Evolutionary conservation across 2,888 invertebrate species (phyloP).

Genomic region (Germaria angustata): DNA sequence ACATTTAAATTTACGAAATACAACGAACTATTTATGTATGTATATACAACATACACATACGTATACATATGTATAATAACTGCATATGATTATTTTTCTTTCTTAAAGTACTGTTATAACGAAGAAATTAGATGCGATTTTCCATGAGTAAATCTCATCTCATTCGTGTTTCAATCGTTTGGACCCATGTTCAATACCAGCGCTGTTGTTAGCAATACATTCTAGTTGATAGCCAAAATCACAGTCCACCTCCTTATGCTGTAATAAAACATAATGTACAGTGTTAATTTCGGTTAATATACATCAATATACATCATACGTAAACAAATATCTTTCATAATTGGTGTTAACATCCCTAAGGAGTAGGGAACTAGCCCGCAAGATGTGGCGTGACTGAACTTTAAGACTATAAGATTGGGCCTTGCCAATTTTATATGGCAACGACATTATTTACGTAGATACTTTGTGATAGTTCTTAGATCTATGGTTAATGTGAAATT

Average conservation of each 20-base stretch:
- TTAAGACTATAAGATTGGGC: no score
- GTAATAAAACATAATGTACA: background rate
- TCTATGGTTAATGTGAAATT: conserved; percentile 31
- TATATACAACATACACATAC: background rate
- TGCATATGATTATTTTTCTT: background rate
- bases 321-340: no score
- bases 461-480: no score
- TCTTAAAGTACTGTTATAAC: background rate
- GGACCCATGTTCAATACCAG: conserved; percentile 58
- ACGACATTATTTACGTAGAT: no score
- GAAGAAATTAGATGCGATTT: background rate
- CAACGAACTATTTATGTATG: background rate
- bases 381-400: no score
- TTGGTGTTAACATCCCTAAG: no score
- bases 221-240: conserved; percentile 79
- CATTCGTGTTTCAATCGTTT: conserved; percentile 79
- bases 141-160: conserved; percentile 57
- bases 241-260: conserved; percentile 77
- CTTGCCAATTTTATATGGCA: no score
- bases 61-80: background rate
- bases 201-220: conserved; percentile 73
- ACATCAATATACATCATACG: no score
- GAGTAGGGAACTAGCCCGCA: no score
- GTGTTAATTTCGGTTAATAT: background rate
- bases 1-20: background rate